Percentiles rank a stretch among this genome's conserved stretches.
These are phyloP conservation scores for Oscheius sp. DNA, from an alignment of 2,888 invertebrate genomes.

Conservation along the genomic window DNA sequence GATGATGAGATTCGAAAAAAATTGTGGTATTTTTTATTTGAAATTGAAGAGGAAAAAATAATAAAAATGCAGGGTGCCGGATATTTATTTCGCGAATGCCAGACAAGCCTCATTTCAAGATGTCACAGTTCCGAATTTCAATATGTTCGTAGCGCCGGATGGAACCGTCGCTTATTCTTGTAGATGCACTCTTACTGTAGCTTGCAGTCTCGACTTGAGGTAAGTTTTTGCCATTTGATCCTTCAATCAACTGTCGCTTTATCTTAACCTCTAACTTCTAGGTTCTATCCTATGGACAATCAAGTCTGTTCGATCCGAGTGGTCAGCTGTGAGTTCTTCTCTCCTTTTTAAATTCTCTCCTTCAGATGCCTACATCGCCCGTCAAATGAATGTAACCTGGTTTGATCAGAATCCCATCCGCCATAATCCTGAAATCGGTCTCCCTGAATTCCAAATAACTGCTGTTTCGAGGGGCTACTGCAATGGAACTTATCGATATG, in stretches of 20 bases:
- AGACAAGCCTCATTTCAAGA: constrained; percentile 52
- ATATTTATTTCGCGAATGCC: constrained; percentile 66
- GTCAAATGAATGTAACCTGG: constrained; percentile 68
- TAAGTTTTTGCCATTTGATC: neutral
- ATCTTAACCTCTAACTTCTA: too few relatives aligned
- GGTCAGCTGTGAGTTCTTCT: constrained; percentile 54
- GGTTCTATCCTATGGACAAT: constrained; percentile 67
- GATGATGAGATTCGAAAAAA: constrained; percentile 58
- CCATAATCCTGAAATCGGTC: constrained; percentile 65
- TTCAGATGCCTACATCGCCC: constrained; percentile 67
- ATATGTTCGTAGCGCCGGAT: constrained; percentile 62
- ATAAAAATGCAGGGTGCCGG: constrained; percentile 57
- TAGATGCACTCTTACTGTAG: constrained; percentile 57
- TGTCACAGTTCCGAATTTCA: constrained; percentile 67
- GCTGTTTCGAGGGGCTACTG: constrained; percentile 54
- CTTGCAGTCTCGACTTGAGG: constrained; percentile 53
- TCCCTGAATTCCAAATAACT: constrained; percentile 63
- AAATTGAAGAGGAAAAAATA: neutral
- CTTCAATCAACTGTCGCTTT: too few relatives aligned
- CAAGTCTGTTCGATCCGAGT: constrained; percentile 64
- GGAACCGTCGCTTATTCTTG: constrained; percentile 63
- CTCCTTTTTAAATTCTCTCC: neutral
- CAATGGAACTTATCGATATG: constrained; percentile 62
- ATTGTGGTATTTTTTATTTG: constrained; percentile 49
- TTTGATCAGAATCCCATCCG: constrained; percentile 62